Conservation (phyloP, 2,797 vertebrate genomes). For the Gorsachius magnificus region DNA sequence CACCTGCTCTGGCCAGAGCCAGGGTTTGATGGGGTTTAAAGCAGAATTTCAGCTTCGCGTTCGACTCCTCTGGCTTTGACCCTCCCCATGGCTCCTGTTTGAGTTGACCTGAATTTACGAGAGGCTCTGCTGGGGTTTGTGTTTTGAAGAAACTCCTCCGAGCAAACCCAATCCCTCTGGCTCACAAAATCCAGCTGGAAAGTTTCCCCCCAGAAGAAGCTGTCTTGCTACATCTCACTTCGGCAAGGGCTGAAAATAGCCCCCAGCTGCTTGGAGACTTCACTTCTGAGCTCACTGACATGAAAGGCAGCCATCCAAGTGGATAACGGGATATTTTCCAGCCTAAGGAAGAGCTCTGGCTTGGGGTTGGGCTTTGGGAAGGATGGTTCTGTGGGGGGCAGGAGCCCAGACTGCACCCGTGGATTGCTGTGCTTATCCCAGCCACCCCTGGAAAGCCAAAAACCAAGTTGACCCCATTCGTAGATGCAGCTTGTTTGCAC, state of each 20-base stretch:
- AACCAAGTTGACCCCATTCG: neutral
- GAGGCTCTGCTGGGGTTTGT: neutral
- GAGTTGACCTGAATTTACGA: neutral
- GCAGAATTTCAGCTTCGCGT: neutral
- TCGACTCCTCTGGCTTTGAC: neutral
- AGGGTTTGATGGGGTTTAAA: neutral
- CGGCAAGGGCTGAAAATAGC: neutral
- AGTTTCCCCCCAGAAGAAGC: neutral
- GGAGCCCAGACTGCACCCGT: neutral
- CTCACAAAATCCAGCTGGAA: neutral
- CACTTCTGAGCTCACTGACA: neutral
- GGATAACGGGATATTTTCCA: neutral
- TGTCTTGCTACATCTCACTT: neutral
- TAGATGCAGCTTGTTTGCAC: neutral
- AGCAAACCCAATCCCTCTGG: neutral
- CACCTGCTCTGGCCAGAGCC: rapidly evolving
- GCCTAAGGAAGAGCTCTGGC: neutral
- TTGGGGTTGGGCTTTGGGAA: neutral
- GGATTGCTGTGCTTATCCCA: neutral
- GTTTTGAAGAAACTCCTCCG: neutral
- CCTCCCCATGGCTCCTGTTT: neutral
- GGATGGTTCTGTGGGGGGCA: neutral
- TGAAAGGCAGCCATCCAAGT: neutral
- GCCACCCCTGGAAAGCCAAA: neutral
- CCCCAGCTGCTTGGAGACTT: neutral